Evolutionary conservation across 2,113 vertebrate genomes (phyloP).

Genomic region (Hemichromis elongatus): DNA sequence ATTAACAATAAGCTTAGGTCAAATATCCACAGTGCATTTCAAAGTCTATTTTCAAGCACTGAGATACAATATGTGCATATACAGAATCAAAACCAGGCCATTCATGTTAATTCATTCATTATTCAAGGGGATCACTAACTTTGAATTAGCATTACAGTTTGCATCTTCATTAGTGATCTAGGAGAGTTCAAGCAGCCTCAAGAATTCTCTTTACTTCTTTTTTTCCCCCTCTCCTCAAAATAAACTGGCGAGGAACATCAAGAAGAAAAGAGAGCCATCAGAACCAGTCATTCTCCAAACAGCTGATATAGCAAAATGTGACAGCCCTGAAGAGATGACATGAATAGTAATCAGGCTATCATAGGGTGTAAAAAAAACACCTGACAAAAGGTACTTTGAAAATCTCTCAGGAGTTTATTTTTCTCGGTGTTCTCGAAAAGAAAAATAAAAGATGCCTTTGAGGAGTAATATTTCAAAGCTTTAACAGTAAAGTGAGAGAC

Average conservation of each 20-base stretch:
- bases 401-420: conserved; percentile 22
- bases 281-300: conserved; percentile 3
- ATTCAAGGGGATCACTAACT: conserved; percentile 48
- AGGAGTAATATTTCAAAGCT: conserved; percentile 47
- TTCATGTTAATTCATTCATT: conserved; percentile 41
- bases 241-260: conserved; percentile 2
- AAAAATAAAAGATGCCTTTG: conserved; percentile 39
- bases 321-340: conserved; percentile 12
- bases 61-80: not conserved
- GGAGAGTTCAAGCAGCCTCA: not conserved
- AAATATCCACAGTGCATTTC: not conserved
- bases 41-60: not conserved
- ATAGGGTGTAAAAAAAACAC: conserved; percentile 19
- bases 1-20: not conserved
- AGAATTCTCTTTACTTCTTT: not conserved
- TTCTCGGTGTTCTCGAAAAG: not conserved
- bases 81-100: conserved; percentile 42
- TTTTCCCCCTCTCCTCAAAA: not conserved
- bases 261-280: not conserved
- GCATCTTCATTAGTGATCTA: conserved; percentile 48
- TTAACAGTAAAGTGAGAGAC: conserved; percentile 41
- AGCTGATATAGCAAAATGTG: conserved; percentile 35
- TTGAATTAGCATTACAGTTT: conserved; percentile 54
- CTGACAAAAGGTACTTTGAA: conserved; percentile 30
- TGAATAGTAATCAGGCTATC: conserved; percentile 31